Evolutionary conservation across 2,888 invertebrate species (phyloP).

Genomic region (Tachina fera): DNA sequence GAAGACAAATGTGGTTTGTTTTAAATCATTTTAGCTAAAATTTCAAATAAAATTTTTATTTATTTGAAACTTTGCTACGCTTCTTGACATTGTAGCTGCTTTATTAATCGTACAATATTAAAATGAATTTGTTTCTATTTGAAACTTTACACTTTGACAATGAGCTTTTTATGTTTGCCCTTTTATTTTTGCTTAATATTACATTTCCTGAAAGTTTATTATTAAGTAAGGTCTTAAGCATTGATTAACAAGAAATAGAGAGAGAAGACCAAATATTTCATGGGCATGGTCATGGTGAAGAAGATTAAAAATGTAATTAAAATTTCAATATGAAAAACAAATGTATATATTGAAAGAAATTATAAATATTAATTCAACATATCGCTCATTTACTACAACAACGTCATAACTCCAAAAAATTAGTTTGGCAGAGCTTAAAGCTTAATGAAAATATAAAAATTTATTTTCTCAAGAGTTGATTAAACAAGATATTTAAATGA

Average conservation of each 20-base stretch:
- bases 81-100: background rate
- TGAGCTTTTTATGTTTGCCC: slow-evolving; percentile 19
- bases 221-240: background rate
- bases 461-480: no score
- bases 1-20: slow-evolving; percentile 17
- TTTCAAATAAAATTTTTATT: background rate
- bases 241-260: slow-evolving; percentile 20
- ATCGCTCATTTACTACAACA: no score
- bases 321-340: slow-evolving; percentile 33
- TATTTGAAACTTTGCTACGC: background rate
- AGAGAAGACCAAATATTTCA: slow-evolving; percentile 1
- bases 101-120: slow-evolving; percentile 17
- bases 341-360: background rate
- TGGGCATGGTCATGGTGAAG: slow-evolving; percentile 5
- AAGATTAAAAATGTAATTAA: background rate
- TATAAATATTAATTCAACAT: background rate
- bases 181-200: background rate
- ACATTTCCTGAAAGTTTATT: slow-evolving; percentile 37
- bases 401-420: no score
- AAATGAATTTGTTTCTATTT: background rate
- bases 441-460: no score
- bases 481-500: no score
- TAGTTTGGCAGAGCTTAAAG: no score
- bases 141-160: slow-evolving; percentile 50
- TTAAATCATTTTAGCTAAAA: background rate